Evolutionary conservation across 2,113 vertebrate species (phyloP).

Genomic region (Gallinago paraguaiae): DNA sequence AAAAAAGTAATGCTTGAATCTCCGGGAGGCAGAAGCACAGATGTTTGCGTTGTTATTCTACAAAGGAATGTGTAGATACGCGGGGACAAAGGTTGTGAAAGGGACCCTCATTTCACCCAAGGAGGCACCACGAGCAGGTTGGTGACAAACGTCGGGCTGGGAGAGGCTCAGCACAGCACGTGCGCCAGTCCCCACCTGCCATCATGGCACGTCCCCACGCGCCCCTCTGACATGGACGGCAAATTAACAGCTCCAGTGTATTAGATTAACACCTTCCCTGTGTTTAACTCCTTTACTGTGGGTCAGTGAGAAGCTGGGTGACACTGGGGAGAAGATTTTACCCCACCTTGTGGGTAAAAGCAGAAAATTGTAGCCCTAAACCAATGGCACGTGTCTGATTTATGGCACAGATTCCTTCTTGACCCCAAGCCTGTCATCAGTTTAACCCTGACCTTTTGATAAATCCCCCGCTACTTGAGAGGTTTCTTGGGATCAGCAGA

Average conservation of each 20-base stretch:
- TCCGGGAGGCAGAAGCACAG: background rate
- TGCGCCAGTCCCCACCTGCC: fast-evolving
- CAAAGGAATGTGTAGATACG: background rate
- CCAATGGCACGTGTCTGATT: background rate
- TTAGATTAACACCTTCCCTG: background rate
- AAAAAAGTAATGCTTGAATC: background rate
- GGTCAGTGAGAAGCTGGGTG: background rate
- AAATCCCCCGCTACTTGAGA: background rate
- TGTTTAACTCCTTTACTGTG: background rate
- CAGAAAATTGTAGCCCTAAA: background rate
- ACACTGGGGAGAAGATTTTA: background rate
- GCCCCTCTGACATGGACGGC: background rate
- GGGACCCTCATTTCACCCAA: background rate
- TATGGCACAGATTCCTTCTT: background rate
- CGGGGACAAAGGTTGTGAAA: background rate
- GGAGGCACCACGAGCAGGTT: background rate
- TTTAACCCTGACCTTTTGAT: background rate
- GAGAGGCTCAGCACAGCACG: background rate
- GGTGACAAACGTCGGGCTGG: background rate
- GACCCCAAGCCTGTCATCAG: background rate
- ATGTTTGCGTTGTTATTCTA: background rate
- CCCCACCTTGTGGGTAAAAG: background rate
- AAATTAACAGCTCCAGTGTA: background rate
- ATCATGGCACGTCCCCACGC: background rate
- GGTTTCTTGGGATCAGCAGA: background rate